Conservation (phyloP, 2,113 vertebrate species). For the Cyprinodon brontotheroides region DNA sequence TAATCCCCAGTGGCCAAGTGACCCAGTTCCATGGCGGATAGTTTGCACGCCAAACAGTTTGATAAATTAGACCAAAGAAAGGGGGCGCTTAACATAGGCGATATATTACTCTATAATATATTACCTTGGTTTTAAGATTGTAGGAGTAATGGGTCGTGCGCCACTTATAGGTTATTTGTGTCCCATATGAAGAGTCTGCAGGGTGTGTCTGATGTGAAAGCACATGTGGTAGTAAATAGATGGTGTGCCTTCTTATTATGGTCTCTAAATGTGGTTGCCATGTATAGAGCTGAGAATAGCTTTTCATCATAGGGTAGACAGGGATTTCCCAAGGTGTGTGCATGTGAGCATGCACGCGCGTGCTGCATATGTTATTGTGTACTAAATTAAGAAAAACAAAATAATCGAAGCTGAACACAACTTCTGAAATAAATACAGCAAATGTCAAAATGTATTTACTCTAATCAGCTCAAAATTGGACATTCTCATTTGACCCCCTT, state of each 20-base stretch:
- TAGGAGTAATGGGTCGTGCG: constrained; percentile 2
- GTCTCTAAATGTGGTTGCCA: constrained; percentile 48
- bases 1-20: constrained; percentile 78
- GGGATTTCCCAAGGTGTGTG: constrained; percentile 24
- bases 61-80: constrained; percentile 16
- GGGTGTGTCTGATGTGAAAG: constrained; percentile 49
- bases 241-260: constrained; percentile 52
- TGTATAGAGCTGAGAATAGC: constrained; percentile 37
- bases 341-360: not conserved
- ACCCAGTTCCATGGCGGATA: constrained; percentile 66
- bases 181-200: constrained; percentile 34
- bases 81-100: not conserved
- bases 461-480: not conserved
- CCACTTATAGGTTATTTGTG: constrained; percentile 48
- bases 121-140: not conserved
- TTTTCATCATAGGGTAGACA: constrained; percentile 28
- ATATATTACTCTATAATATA: not conserved
- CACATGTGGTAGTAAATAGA: constrained; percentile 32
- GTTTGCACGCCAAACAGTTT: constrained; percentile 54
- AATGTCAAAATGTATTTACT: not conserved
- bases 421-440: too few relatives aligned
- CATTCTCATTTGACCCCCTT: not conserved
- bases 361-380: not conserved
- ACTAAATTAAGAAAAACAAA: not conserved
- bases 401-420: too few relatives aligned